phyloP scores from a whole-genome alignment of 2,113 vertebrate genomes.

The Vombatus ursinus region DNA sequence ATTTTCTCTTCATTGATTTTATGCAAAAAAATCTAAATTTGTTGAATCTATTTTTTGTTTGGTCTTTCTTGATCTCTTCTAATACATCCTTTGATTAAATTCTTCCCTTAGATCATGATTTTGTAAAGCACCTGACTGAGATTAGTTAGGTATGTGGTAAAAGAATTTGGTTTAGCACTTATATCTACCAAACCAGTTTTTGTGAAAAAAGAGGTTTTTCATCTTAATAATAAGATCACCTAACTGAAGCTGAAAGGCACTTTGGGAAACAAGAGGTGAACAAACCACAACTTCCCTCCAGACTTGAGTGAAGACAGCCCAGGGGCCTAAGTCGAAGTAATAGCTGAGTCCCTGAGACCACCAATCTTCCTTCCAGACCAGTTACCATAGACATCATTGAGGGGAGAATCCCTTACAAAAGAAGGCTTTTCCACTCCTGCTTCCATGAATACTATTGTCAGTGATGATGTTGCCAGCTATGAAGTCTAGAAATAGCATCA shows the following conservation, averaged over 20 bases:
- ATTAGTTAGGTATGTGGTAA: neutral
- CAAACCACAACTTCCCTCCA: neutral
- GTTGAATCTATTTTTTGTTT: neutral
- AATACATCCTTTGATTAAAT: neutral
- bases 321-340: neutral
- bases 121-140: neutral
- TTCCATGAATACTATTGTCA: too few species aligned
- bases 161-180: neutral
- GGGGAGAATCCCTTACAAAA: neutral
- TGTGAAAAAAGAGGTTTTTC: neutral
- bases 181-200: neutral
- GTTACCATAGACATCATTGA: neutral
- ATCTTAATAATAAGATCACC: neutral
- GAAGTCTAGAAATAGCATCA: too few species aligned
- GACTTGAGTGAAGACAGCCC: neutral
- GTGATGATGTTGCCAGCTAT: too few species aligned
- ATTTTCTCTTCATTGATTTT: neutral
- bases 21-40: neutral
- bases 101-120: neutral
- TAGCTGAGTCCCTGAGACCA: neutral
- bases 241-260: neutral
- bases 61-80: neutral
- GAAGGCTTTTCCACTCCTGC: too few species aligned
- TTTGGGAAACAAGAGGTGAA: neutral
- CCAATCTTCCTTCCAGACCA: neutral